Base-by-base conservation (phyloP, 2,113 vertebrate genomes). In the Hippoglossus stenolepis region DNA sequence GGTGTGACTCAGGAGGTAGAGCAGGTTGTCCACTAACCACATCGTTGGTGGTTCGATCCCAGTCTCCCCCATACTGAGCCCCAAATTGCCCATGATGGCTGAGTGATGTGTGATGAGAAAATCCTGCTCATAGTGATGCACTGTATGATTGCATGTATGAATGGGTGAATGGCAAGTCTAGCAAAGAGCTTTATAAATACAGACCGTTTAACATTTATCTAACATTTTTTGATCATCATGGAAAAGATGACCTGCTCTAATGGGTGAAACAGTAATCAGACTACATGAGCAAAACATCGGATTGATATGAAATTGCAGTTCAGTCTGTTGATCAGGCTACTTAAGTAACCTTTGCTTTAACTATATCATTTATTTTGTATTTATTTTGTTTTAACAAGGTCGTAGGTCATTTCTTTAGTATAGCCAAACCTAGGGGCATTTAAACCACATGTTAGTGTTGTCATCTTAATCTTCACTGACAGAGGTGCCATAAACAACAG, bases 401-500 rank as follows among this genome's bases (percentile, higher is more conserved):
- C n/a, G 31, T 15, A 12, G 12, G 31, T 10, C 0, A 38, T 38
- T 38, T 38, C 35, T 38, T 45, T 20, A 0, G 47, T 31, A 0
- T 2, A 9, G 28, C 8, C 17, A 28, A 31, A 62, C 23, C 23
- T 38, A 24, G 21, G 17, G 12, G 5, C 66, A 40, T 65, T n/a
- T 18, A 43, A 38, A 26, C 15, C 23, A 45, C 40, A 53, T 23
- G 49, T 51, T 54, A 15, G 15, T 28, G 49, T 74, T 59, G 24
- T 65, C 43, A 24, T 54, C 45, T 35, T 20, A 8, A 40, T 14
- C 21, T 20, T 53, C 15, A 35, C 20, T 24, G 45, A 18, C 26
- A 67, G 23, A 26, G 63, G 51, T 24, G 68, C 53, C 64, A 23
- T 35, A 23, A 59, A 53, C 9, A 64, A 28, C 45, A 65, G n/a